These are phyloP conservation scores for Procambarus clarkii DNA, from an alignment of 1,140 invertebrate species.

Conservation along the genomic window DNA sequence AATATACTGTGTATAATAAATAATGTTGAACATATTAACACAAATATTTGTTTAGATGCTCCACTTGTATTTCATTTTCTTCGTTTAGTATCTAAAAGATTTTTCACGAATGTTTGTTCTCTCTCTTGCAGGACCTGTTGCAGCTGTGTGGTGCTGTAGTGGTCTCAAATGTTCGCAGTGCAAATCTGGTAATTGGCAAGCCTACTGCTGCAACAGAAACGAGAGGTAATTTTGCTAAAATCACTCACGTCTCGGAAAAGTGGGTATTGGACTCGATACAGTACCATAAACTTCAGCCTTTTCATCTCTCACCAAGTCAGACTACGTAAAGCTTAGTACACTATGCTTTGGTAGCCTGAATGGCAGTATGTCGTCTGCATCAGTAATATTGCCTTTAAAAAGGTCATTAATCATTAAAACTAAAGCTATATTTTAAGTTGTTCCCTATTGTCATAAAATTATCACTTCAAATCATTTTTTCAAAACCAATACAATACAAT, in stretches of 20 bases:
- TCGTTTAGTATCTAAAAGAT: too few species aligned
- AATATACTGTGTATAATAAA: too few species aligned
- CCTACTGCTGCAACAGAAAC: background rate
- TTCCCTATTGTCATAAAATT: too few species aligned
- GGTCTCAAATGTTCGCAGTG: constrained; percentile 15
- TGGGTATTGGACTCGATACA: constrained; percentile 53
- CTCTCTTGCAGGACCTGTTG: constrained; percentile 17
- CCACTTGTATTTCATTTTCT: too few species aligned
- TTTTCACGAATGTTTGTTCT: background rate
- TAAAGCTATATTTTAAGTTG: too few species aligned
- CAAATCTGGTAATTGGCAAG: constrained; percentile 36
- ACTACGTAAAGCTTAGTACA: background rate
- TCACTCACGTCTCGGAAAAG: constrained; percentile 44
- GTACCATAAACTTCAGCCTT: constrained; percentile 34
- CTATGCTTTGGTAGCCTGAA: background rate
- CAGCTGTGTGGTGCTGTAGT: constrained; percentile 29
- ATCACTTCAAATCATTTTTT: too few species aligned
- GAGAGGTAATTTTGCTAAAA: background rate
- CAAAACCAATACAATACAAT: too few species aligned
- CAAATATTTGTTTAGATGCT: too few species aligned
- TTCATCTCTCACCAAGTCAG: constrained; percentile 1
- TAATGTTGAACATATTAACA: too few species aligned
- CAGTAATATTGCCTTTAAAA: too few species aligned
- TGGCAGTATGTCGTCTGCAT: too few species aligned
- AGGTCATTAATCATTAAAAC: too few species aligned